Percentiles rank a stretch among this genome's conserved stretches.
Conservation (phyloP, 2,797 vertebrate genomes). For the Acrossocheilus fasciatus region DNA sequence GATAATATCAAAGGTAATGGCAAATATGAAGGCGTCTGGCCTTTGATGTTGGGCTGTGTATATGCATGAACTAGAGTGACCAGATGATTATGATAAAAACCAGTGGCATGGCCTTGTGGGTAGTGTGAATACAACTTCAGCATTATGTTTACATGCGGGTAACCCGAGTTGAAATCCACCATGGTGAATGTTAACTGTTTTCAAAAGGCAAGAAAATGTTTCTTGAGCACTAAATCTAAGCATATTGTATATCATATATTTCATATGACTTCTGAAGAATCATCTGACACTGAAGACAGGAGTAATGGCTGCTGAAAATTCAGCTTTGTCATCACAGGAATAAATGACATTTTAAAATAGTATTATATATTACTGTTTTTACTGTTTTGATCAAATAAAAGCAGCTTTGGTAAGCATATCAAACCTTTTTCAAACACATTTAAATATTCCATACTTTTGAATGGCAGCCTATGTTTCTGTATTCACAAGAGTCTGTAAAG, state of each 20-base stretch:
- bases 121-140: background rate
- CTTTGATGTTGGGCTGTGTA: slow-evolving; percentile 4
- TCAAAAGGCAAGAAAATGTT: background rate
- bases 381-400: background rate
- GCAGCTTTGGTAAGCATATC: background rate
- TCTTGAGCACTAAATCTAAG: background rate
- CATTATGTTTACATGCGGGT: background rate
- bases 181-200: background rate
- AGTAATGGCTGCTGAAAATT: background rate
- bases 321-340: background rate
- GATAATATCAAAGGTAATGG: slow-evolving; percentile 26
- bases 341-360: background rate
- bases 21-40: background rate
- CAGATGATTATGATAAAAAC: slow-evolving; percentile 8
- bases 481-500: background rate
- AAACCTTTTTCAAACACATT: background rate
- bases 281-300: no score
- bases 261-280: background rate
- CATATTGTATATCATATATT: background rate
- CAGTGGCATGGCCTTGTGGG: background rate
- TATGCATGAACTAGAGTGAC: background rate
- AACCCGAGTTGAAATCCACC: background rate
- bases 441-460: background rate
- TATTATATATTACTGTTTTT: background rate
- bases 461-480: background rate